Evolutionary conservation across 2,113 vertebrate genomes (phyloP), one percentile per base, ranked within the genome.

Genomic region (Tragelaphus strepsiceros): DNA sequence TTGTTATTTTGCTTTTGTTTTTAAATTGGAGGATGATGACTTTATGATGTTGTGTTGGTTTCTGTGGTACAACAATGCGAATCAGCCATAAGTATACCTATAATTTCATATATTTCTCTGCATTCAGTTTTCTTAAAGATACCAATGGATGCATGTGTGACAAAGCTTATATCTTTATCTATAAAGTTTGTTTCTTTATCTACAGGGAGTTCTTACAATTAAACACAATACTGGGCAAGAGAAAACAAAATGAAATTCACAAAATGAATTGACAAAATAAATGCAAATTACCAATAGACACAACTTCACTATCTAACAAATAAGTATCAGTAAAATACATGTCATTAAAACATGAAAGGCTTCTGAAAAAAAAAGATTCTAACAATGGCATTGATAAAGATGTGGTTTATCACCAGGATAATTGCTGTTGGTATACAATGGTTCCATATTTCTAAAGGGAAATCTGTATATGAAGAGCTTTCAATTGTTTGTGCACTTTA

Each of bases 211-310:
- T 85, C n/a, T 53, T 54, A 43, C 11, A 91, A 11, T 85, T 74
- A 61, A 85, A 53, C 43, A 77, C 39, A 59, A 77, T 43, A 54
- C 12, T 21, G 15, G 3, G 30, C n/a, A 85, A 54, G 32, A 77
- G 26, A 54, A 43, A 90, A 71, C 11, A 94, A 54, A 59, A 43
- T 67, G 7, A 61, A 85, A 53, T 74, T 90, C 9, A 84, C 77
- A 59, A 74, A 84, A 90, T 67, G 64, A 67, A 67, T 67, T 67
- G 64, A n/a, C 32, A 67, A 67, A 82, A 67, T 67, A 82, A 81
- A 67, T 67, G 5, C 51, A 35, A n/a, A 46, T 46, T 49, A 54
- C 3, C 15, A 17, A n/a, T 4, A 61, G 28, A 91, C 19, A 82
- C 1, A 32, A 74, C 78, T 84, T 95, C 26, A 67, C 35, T 35